Base-by-base conservation (phyloP, 2,113 vertebrate genomes). In the Thalassoma bifasciatum region DNA sequence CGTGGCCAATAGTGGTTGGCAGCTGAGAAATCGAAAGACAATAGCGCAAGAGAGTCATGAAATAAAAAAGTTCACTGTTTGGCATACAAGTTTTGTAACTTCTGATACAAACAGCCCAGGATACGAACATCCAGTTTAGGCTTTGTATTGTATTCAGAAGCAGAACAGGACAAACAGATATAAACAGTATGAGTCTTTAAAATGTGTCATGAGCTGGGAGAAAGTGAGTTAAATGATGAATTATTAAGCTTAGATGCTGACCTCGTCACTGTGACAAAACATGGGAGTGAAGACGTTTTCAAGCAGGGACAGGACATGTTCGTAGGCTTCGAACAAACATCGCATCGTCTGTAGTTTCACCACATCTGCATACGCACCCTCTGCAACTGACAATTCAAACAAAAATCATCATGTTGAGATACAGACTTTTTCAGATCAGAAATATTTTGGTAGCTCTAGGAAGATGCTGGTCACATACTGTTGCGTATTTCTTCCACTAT, bases 211-310 rank as follows among this genome's bases (percentile, higher is more conserved):
- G 17, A 1, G 63, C 17, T 2, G 8, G 36, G 9, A 50, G 40
- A 30, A 19, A 23, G 19, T n/a, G 24, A 40, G 53, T n/a, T 24
- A 8, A 47, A 30, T 19, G 21, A 72, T 53, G 60, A 59, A 13
- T n/a, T 46, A 49, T 12, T 11, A 46, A 23, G 23, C 44, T 10
- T 8, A 19, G 24, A 40, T 1, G 1, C 84, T 87, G 12, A 98
- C 98, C 95, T 99, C 97, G 87, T 98, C 96, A 49, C 97, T 99
- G 83, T 99, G 98, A 84, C 97, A 99, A 90, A 99, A 99, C 96
- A 98, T 96, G 40, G 97, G 97, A 11, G 97, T 98, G 80, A 99
- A 99, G 67, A 99, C 97, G 5, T 95, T 97, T 88, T 99, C 98
- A n/a, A 99, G 90, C 1, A 99, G 95, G 21, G 95, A 98, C 49